These are phyloP conservation scores for Melanitta fusca DNA, from an alignment of 2,797 vertebrate genomes.

Conservation along the genomic window DNA sequence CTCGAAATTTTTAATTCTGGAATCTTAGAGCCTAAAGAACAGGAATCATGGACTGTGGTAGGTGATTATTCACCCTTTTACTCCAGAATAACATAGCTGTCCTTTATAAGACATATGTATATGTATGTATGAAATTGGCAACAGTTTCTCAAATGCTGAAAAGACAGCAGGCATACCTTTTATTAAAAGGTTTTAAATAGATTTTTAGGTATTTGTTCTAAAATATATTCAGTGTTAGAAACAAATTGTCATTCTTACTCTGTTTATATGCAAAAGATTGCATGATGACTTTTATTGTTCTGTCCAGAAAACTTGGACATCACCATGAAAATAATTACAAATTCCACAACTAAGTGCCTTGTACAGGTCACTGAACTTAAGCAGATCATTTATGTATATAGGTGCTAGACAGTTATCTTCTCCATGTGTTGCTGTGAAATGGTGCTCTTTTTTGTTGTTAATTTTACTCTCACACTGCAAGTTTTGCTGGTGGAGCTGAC, in stretches of 20 bases:
- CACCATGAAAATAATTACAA: not conserved
- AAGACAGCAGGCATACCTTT: not conserved
- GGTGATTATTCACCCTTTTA: constrained; percentile 43
- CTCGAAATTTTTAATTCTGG: constrained; percentile 97
- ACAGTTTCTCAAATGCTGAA: not conserved
- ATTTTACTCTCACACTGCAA: not conserved
- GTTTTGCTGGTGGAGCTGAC: not conserved
- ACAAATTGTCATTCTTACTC: not conserved
- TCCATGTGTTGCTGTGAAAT: not conserved
- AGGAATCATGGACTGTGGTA: constrained; percentile 98
- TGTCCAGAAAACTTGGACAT: not conserved
- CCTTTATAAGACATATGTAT: not conserved
- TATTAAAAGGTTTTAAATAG: not conserved
- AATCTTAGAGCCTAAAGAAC: constrained; percentile 95
- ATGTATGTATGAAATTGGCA: not conserved
- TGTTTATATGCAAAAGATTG: not conserved
- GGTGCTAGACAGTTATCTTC: not conserved
- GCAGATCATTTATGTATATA: too few species aligned
- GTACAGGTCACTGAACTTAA: not conserved
- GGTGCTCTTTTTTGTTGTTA: not conserved
- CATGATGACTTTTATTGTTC: not conserved
- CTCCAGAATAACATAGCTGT: not conserved
- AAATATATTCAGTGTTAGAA: not conserved
- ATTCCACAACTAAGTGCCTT: not conserved
- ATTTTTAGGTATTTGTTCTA: not conserved